Base-by-base conservation (phyloP, 64 coral and sea anemone genomes). In the Montipora foliosa region DNA sequence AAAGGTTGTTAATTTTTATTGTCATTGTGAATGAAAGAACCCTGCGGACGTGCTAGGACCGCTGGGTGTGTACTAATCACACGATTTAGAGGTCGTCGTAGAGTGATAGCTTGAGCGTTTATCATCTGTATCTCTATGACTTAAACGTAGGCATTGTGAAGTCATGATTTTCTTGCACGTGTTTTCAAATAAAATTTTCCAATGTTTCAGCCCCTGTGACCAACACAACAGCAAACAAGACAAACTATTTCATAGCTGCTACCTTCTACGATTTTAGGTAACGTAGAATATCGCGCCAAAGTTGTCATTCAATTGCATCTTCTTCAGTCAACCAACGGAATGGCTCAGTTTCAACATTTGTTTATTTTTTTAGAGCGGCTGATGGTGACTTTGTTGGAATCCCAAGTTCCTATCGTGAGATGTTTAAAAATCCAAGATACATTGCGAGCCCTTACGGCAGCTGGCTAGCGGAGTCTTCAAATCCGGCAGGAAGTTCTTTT, bases 201-300 rank as follows among this genome's bases (percentile, higher is more conserved):
- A 71, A 37, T 60, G 7, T 90, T 91, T 60, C 87, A 98, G 97
- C 94, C 13, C 82, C 97, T 29, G 76, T 92, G 46, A 94, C 88
- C 29, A 98, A 98, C 87, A 96, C 97, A 14, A 93, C 97, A 47
- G 71, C 75, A 17, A 98, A 98, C 47, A 88, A 60, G 55, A 90
- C 91, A 21, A 95, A 95, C 58, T 96, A 81, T 51, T 94, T 94
- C 77, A 47, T 98, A 60, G 87, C 90, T 91, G 81, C 79, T 50
- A 94, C 91, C 1, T 98, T 91, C 51, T 98, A 95, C 29, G 97
- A 98, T 47, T 98, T 98, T 78, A 91, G 77, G 97, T 98, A 84
- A 83, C 86, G 68, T 21, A n/a, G 20, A 71, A 71, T 29, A 8
- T 37, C 1, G 29, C 29, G 29, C 29, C 29, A 37, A 37, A 37